A percentile compares a stretch with the other conserved stretches of the same genome.
Evolutionary conservation across 92 coral and sea anemone species (phyloP).

Genomic region (Actinostola sp.): DNA sequence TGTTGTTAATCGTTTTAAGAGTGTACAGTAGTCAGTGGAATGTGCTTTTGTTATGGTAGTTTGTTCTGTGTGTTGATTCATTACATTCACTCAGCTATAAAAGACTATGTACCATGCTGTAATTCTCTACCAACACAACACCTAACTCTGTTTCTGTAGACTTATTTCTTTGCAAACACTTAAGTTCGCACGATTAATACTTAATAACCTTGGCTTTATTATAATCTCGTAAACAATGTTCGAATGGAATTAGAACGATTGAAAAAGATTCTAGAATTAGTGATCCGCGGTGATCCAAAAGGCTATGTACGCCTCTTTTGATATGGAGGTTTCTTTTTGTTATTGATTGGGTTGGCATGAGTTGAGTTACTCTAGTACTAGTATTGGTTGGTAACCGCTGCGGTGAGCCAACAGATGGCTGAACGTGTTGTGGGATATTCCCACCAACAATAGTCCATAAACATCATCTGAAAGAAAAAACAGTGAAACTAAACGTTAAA

Average conservation of each 20-base stretch:
- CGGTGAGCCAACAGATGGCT: neutral
- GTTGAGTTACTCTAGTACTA: too few species aligned
- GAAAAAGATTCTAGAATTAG: neutral
- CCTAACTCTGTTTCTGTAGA: constrained; percentile 5
- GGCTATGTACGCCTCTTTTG: too few species aligned
- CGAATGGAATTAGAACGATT: neutral
- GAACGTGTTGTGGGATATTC: constrained; percentile 4
- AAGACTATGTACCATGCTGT: too few species aligned
- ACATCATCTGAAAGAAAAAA: neutral
- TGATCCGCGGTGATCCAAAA: neutral
- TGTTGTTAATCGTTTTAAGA: neutral
- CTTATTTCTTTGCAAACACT: constrained; percentile 7
- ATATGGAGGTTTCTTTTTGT: neutral
- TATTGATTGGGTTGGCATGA: too few species aligned
- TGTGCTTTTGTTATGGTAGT: constrained; percentile 2
- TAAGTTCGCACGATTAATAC: neutral
- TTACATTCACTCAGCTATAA: too few species aligned
- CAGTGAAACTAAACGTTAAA: neutral
- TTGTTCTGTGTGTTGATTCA: too few species aligned
- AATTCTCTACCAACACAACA: too few species aligned
- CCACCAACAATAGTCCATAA: neutral
- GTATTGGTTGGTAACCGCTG: neutral
- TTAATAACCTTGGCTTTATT: constrained; percentile 7
- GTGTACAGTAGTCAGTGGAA: constrained; percentile 4
- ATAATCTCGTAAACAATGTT: neutral